Percentiles rank a stretch among this genome's conserved stretches.
Conservation (phyloP, 2,888 invertebrate genomes). For the Tridacna gigas region DNA sequence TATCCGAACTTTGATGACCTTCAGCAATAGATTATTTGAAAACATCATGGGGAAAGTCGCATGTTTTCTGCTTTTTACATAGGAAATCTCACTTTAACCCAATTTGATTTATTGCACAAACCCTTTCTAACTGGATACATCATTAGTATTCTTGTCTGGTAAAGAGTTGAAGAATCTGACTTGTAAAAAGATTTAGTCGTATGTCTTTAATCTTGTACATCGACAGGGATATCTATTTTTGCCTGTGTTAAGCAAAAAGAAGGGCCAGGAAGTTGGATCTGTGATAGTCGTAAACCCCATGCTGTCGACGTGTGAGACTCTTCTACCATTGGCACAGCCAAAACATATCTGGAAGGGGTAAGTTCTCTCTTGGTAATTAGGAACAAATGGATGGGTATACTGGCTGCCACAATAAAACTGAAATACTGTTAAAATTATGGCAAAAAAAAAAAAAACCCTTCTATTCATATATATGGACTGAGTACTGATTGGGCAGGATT, state of each 20-base stretch:
- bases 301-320: constrained; percentile 51
- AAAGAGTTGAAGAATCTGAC: too few relatives aligned
- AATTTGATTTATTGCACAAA: neutral
- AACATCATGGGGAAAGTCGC: neutral
- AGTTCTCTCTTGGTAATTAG: neutral
- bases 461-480: too few relatives aligned
- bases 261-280: constrained; percentile 58
- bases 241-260: constrained; percentile 50
- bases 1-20: neutral
- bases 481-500: too few relatives aligned
- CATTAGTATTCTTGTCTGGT: too few relatives aligned
- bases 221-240: constrained; percentile 69
- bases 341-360: constrained; percentile 63
- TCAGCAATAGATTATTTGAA: neutral
- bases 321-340: constrained; percentile 38
- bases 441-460: too few relatives aligned
- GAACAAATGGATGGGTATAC: too few relatives aligned
- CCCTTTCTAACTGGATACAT: too few relatives aligned
- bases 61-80: neutral
- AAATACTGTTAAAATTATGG: too few relatives aligned
- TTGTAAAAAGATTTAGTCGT: too few relatives aligned
- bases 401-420: too few relatives aligned
- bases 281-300: constrained; percentile 64
- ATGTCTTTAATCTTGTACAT: too few relatives aligned
- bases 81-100: neutral